Conservation (phyloP, 2,888 invertebrate species). For the Melitaea athalia region DNA sequence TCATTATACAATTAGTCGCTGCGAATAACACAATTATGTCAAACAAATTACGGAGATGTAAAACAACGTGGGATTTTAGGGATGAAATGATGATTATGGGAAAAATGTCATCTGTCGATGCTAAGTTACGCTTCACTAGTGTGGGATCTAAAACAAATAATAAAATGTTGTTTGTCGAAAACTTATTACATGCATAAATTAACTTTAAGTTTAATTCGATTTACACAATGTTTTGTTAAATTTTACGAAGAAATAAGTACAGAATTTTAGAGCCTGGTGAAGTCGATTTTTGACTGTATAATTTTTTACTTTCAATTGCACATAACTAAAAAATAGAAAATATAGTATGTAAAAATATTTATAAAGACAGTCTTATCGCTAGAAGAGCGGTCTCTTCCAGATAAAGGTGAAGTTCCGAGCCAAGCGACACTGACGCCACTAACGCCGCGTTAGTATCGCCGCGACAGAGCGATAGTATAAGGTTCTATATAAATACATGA, state of each 20-base stretch:
- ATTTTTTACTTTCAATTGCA: too few species aligned
- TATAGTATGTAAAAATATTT: too few species aligned
- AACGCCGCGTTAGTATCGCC: too few species aligned
- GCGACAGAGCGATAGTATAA: too few species aligned
- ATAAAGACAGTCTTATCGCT: too few species aligned
- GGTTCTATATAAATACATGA: too few species aligned
- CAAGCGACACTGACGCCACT: too few species aligned
- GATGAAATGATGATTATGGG: slow-evolving; percentile 66
- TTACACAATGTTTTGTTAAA: neutral
- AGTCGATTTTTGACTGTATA: too few species aligned
- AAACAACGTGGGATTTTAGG: slow-evolving; percentile 62
- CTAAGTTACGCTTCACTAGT: slow-evolving; percentile 60
- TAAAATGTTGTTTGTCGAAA: neutral
- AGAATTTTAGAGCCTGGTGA: too few species aligned
- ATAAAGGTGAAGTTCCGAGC: too few species aligned
- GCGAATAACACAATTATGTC: slow-evolving; percentile 69
- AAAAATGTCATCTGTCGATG: slow-evolving; percentile 69
- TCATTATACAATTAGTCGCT: slow-evolving; percentile 58
- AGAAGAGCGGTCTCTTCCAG: too few species aligned
- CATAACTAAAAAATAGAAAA: too few species aligned
- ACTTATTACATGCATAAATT: slow-evolving; percentile 7
- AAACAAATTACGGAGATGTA: slow-evolving; percentile 63
- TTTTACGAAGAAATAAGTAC: neutral
- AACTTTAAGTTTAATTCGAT: neutral
- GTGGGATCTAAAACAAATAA: slow-evolving; percentile 52